Evolutionary conservation across 1,140 invertebrate genomes (phyloP).

Genomic region (Calycopis cecrops): DNA sequence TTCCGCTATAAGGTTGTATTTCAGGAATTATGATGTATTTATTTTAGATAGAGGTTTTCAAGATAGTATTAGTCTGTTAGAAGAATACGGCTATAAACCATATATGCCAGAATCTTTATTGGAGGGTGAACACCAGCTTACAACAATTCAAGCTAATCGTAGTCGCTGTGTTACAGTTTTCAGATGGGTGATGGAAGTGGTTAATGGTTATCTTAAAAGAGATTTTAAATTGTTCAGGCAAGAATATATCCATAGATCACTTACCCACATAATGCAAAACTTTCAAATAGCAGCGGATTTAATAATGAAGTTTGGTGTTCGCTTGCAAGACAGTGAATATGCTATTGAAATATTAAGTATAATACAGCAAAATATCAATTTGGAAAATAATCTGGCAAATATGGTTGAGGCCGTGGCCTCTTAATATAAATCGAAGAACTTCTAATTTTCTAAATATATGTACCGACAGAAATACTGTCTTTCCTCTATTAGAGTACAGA

Average conservation of each 20-base stretch:
- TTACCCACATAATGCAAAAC: neutral
- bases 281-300: neutral
- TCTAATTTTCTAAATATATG: too few relatives aligned
- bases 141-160: neutral
- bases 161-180: neutral
- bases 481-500: too few relatives aligned
- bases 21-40: too few relatives aligned
- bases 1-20: too few relatives aligned
- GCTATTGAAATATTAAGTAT: neutral
- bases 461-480: too few relatives aligned
- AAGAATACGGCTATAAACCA: too few relatives aligned
- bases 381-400: neutral
- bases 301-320: neutral
- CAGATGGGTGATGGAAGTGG: too few relatives aligned
- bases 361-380: neutral
- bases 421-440: too few relatives aligned
- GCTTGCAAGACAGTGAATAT: neutral
- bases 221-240: neutral
- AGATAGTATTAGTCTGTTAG: too few relatives aligned
- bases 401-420: too few relatives aligned
- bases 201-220: neutral
- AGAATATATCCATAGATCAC: neutral
- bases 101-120: neutral
- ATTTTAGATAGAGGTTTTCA: too few relatives aligned
- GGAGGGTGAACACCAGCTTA: neutral